These are phyloP conservation scores for Metridium senile DNA, from an alignment of 92 coral and sea anemone genomes.

Conservation along the genomic window DNA sequence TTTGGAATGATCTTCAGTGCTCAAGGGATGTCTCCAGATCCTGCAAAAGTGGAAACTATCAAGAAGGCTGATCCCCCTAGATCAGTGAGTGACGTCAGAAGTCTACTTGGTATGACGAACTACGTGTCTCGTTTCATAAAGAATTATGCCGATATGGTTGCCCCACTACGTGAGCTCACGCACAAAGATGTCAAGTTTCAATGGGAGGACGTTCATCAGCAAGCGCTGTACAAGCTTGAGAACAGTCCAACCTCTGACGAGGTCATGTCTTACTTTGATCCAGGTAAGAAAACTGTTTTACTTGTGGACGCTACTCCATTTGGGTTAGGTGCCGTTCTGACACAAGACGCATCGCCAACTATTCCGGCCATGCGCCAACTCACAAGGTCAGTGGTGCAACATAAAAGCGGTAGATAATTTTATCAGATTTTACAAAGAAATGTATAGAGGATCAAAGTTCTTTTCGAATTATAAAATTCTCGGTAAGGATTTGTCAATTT, in stretches of 20 bases:
- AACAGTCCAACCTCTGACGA: slow-evolving; percentile 42
- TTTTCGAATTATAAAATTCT: too few species aligned
- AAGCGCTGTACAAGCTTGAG: slow-evolving; percentile 33
- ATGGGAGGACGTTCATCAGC: slow-evolving; percentile 36
- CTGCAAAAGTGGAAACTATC: slow-evolving; percentile 50
- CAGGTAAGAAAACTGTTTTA: slow-evolving; percentile 28
- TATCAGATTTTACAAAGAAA: too few species aligned
- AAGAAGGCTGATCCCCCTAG: slow-evolving; percentile 40
- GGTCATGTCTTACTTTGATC: slow-evolving; percentile 49
- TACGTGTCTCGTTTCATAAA: slow-evolving; percentile 43
- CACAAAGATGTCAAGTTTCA: slow-evolving; percentile 27
- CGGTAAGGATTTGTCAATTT: too few species aligned
- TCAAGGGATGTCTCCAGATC: slow-evolving; percentile 52
- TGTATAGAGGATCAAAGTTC: too few species aligned
- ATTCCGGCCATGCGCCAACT: too few species aligned
- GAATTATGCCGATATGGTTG: slow-evolving; percentile 36
- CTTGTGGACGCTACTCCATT: slow-evolving; percentile 45
- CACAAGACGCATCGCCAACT: too few species aligned
- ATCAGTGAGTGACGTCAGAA: slow-evolving; percentile 46
- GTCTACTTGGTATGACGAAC: slow-evolving; percentile 54
- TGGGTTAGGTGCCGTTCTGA: slow-evolving; percentile 37
- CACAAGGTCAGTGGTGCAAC: too few species aligned
- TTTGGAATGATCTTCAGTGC: slow-evolving; percentile 53
- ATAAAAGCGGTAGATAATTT: too few species aligned
- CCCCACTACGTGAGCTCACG: slow-evolving; percentile 46